A percentile compares a stretch with the other conserved stretches of the same genome.
These are phyloP conservation scores for Drosophila pectinifera DNA, from an alignment of 1,140 invertebrate genomes.

Conservation along the genomic window DNA sequence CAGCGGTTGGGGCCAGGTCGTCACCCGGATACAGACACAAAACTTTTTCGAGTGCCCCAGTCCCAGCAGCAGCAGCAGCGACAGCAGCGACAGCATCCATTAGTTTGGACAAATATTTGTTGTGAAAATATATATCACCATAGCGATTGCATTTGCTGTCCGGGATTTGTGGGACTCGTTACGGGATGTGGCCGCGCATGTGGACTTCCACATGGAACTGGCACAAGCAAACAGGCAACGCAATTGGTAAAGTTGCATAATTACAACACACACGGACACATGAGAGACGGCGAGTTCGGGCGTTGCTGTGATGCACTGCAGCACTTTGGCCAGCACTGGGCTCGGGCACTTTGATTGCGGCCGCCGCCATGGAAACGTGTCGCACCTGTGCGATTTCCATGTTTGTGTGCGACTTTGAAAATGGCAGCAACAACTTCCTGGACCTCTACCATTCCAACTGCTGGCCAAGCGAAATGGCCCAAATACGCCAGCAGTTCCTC, in stretches of 20 bases:
- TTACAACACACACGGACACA: conserved; percentile 21
- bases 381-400: conserved; percentile 79
- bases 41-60: conserved; percentile 62
- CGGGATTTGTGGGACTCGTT: conserved; percentile 17
- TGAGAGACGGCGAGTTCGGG: conserved; percentile 41
- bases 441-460: conserved; percentile 78
- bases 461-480: conserved; percentile 73
- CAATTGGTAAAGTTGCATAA: conserved; percentile 65
- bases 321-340: conserved; percentile 24
- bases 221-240: conserved; percentile 24
- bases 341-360: conserved; percentile 50
- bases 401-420: conserved; percentile 78
- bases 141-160: conserved; percentile 19
- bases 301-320: conserved; percentile 51
- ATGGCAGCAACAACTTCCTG: conserved; percentile 72
- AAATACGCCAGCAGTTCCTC: conserved; percentile 71
- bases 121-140: conserved; percentile 32
- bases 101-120: conserved; percentile 50
- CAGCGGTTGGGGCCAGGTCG: conserved; percentile 18
- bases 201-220: conserved; percentile 11
- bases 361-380: conserved; percentile 79
- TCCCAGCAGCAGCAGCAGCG: conserved; percentile 22
- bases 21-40: conserved; percentile 58
- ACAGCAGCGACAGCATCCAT: conserved; percentile 34
- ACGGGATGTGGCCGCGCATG: conserved; percentile 8